These are phyloP conservation scores for Entomobrya multifasciata DNA, from an alignment of 2,888 invertebrate genomes.

Conservation along the genomic window DNA sequence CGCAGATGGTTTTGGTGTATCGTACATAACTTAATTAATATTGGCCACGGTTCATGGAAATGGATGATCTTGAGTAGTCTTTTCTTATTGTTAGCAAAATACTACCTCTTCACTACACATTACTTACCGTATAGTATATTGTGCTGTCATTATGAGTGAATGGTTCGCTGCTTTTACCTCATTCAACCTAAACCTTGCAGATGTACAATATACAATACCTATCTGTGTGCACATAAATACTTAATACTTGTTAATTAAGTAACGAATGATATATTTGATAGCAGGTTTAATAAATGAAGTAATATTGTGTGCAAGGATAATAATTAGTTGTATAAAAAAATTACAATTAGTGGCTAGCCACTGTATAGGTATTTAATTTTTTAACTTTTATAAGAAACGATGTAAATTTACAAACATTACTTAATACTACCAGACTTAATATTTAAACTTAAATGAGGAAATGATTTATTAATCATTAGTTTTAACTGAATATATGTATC, in stretches of 20 bases:
- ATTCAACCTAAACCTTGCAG: slow-evolving; percentile 37
- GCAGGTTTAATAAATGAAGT: neutral
- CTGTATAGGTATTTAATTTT: too few species aligned
- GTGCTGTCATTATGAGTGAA: neutral
- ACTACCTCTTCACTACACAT: too few species aligned
- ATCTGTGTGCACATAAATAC: neutral
- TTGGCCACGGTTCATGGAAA: neutral
- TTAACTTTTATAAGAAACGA: too few species aligned
- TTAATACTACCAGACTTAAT: neutral
- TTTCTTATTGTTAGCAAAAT: neutral
- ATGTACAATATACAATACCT: neutral
- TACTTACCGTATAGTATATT: too few species aligned
- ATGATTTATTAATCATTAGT: neutral
- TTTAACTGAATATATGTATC: too few species aligned
- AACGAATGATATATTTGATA: neutral
- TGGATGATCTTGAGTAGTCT: slow-evolving; percentile 9
- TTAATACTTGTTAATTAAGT: neutral
- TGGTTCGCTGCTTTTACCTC: slow-evolving; percentile 4
- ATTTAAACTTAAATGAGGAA: neutral
- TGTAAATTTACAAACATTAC: too few species aligned
- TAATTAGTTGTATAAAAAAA: too few species aligned
- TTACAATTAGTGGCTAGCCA: too few species aligned
- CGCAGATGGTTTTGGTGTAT: neutral
- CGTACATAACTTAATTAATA: neutral
- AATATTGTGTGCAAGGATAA: neutral